Conservation (phyloP, 2,113 vertebrate genomes). For the Elanus axillaris region DNA sequence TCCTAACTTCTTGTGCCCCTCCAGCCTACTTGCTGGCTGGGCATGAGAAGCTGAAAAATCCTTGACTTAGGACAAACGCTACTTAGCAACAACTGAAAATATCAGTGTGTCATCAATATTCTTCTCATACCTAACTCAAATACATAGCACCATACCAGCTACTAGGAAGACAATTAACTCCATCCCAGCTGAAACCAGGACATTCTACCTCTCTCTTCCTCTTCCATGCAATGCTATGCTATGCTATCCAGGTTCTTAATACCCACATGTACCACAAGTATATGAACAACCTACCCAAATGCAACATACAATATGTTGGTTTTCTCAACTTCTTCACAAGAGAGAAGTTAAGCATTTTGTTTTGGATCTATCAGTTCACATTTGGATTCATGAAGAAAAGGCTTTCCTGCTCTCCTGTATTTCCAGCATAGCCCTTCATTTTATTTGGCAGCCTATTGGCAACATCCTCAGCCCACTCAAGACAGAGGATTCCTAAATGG, state of each 20-base stretch:
- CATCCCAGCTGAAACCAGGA: too few species aligned
- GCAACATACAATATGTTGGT: not conserved
- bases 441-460: not conserved
- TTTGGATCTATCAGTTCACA: not conserved
- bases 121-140: too few species aligned
- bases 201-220: too few species aligned
- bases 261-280: not conserved
- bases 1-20: too few species aligned
- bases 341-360: not conserved
- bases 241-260: not conserved
- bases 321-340: not conserved
- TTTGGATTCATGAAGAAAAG: not conserved
- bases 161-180: too few species aligned
- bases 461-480: not conserved
- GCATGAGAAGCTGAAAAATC: too few species aligned
- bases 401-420: not conserved
- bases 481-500: not conserved
- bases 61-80: too few species aligned
- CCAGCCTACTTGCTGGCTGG: too few species aligned
- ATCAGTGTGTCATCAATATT: too few species aligned
- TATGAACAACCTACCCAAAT: not conserved
- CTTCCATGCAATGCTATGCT: not conserved
- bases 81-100: too few species aligned
- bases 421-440: not conserved
- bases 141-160: too few species aligned